Conservation (phyloP, 2,797 vertebrate species). For the Pantherophis vulpinus region DNA sequence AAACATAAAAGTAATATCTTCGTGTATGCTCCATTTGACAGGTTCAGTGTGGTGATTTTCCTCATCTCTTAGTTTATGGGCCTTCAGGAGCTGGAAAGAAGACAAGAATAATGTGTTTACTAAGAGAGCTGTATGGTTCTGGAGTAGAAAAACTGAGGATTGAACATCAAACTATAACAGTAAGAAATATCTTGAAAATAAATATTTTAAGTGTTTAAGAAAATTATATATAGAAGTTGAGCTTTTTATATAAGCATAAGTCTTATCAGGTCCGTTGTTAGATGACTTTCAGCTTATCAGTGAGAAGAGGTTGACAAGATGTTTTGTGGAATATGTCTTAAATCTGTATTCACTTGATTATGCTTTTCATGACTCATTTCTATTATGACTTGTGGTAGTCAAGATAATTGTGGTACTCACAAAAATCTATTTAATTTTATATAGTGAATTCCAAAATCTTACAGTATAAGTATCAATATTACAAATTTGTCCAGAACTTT, state of each 20-base stretch:
- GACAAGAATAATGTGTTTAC: constrained; percentile 95
- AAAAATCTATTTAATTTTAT: not conserved
- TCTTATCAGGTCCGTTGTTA: not conserved
- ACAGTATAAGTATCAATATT: not conserved
- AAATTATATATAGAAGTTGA: not conserved
- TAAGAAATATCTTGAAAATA: constrained; percentile 59
- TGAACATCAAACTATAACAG: constrained; percentile 92
- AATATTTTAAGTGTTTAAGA: not conserved
- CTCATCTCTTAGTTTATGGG: constrained; percentile 92
- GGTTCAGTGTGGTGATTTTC: constrained; percentile 96
- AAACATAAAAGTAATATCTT: not conserved
- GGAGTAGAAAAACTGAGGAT: constrained; percentile 97
- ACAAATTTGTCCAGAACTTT: not conserved
- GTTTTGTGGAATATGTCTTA: not conserved
- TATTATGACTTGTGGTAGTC: not conserved
- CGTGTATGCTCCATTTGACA: constrained; percentile 52
- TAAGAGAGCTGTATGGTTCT: constrained; percentile 90
- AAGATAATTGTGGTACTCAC: not conserved
- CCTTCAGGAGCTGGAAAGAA: constrained; percentile 97
- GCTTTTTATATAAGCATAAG: not conserved
- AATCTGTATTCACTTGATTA: not conserved
- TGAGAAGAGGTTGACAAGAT: not conserved
- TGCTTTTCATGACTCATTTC: not conserved
- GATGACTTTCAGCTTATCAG: not conserved
- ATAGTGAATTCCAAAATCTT: not conserved